A percentile compares a stretch with the other conserved stretches of the same genome.
phyloP scores from a whole-genome alignment of 1,140 invertebrate genomes.

The Geopemphigus sp. region DNA sequence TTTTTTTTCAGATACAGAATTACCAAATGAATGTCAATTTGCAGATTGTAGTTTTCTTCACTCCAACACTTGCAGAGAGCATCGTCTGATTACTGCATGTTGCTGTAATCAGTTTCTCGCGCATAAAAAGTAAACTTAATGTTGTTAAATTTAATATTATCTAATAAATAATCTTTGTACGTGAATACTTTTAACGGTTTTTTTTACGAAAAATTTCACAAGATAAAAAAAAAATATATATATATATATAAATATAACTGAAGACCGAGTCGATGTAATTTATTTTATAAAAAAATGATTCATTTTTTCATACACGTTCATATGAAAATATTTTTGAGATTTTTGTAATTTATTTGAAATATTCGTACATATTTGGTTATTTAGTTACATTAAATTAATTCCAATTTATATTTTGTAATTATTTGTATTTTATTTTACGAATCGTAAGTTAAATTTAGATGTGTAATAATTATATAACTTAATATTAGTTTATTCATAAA shows the following conservation, averaged over 20 bases:
- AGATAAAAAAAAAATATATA: no score
- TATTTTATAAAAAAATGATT: no score
- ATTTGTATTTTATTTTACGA: neutral
- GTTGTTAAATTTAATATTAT: neutral
- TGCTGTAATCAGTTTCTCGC: constrained; percentile 61
- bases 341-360: neutral
- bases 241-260: no score
- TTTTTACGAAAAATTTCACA: no score
- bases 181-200: neutral
- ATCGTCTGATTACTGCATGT: constrained; percentile 68
- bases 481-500: neutral
- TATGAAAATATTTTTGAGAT: neutral
- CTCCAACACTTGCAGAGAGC: constrained; percentile 70
- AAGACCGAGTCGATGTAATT: no score
- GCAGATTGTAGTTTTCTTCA: constrained; percentile 70
- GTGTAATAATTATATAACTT: neutral
- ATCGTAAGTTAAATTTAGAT: neutral
- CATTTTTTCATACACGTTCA: neutral
- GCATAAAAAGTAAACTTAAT: constrained; percentile 37
- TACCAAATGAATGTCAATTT: constrained; percentile 64
- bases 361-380: neutral
- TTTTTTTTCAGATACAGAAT: constrained; percentile 54
- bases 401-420: neutral
- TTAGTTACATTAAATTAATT: neutral
- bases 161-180: neutral